Percentiles rank a stretch among this genome's conserved stretches.
These are phyloP conservation scores for Pseudeuparius sepicola DNA, from an alignment of 2,888 invertebrate species.

Conservation along the genomic window DNA sequence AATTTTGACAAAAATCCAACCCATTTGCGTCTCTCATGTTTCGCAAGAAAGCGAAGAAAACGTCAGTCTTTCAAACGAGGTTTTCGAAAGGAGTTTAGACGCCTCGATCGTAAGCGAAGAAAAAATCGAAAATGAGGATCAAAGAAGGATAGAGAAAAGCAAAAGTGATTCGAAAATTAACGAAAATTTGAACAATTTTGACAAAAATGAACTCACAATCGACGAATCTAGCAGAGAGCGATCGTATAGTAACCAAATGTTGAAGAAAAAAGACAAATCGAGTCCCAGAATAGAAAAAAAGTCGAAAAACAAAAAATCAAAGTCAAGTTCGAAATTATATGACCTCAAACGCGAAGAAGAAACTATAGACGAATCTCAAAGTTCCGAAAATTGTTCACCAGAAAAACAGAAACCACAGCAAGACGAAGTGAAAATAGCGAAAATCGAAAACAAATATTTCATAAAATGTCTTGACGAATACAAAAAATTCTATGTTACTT, in stretches of 20 bases:
- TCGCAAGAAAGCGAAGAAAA: constrained; percentile 21
- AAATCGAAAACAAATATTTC: constrained; percentile 37
- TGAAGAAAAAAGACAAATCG: constrained; percentile 40
- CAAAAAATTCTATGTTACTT: constrained; percentile 35
- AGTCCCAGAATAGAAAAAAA: constrained; percentile 46
- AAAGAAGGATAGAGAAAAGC: constrained; percentile 47
- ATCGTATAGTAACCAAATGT: constrained; percentile 40
- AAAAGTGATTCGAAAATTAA: constrained; percentile 57
- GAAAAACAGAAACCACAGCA: no score
- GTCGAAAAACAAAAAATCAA: constrained; percentile 49
- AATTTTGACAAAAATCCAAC: constrained; percentile 65
- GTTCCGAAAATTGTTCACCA: no score
- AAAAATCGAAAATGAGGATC: constrained; percentile 22
- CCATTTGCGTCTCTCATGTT: constrained; percentile 41
- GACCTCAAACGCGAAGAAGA: constrained; percentile 44
- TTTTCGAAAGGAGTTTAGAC: constrained; percentile 21
- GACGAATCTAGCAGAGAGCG: constrained; percentile 34
- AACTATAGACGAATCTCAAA: constrained; percentile 23
- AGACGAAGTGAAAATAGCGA: no score
- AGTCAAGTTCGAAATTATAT: constrained; percentile 46
- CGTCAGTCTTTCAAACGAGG: constrained; percentile 19
- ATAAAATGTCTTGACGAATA: constrained; percentile 36
- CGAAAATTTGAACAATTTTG: constrained; percentile 34
- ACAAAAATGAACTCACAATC: constrained; percentile 38
- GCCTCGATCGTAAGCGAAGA: constrained; percentile 18